Conservation (phyloP, 2,888 invertebrate species). For the Tenthredo mesomela region DNA sequence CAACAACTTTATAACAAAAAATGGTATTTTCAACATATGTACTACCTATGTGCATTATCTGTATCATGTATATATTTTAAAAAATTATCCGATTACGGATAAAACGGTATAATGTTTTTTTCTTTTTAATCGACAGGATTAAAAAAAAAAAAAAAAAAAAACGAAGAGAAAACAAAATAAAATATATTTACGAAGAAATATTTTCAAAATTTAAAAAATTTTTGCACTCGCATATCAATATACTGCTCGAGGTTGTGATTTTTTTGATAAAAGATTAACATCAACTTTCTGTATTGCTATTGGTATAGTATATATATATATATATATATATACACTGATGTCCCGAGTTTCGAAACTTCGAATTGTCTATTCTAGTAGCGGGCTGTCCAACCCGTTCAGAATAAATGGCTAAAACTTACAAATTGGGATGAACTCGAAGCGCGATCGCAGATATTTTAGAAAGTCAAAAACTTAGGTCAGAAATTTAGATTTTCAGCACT, state of each 20-base stretch:
- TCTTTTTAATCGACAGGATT: neutral
- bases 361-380: constrained; percentile 12
- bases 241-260: neutral
- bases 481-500: neutral
- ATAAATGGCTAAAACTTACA: constrained; percentile 16
- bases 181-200: too few relatives aligned
- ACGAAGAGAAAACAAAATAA: too few relatives aligned
- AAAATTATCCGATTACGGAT: neutral
- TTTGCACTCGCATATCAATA: neutral
- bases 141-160: neutral
- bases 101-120: too few relatives aligned
- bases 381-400: neutral
- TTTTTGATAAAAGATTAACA: neutral
- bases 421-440: constrained; percentile 2
- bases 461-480: neutral
- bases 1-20: too few relatives aligned
- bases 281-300: neutral
- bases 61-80: neutral
- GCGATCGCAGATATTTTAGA: neutral
- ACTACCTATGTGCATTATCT: neutral
- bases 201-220: neutral
- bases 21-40: neutral
- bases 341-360: neutral
- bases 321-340: neutral
- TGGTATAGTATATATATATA: too few relatives aligned